A percentile compares a stretch with the other conserved stretches of the same genome.
Conservation (phyloP, 2,113 vertebrate species). For the Siphamia tubifer region DNA sequence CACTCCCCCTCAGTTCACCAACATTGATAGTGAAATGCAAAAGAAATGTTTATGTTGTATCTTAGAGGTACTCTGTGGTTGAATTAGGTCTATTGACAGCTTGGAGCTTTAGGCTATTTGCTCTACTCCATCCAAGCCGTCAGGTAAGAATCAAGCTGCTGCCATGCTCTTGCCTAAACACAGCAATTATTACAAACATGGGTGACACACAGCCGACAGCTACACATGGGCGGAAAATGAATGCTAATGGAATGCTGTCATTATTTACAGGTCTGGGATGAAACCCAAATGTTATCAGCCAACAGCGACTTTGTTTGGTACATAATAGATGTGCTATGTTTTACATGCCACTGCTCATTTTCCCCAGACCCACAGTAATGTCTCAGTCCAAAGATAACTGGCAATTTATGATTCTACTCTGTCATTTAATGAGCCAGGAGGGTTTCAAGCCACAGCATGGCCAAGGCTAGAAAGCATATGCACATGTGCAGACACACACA, state of each 20-base stretch:
- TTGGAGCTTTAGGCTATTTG: constrained; percentile 50
- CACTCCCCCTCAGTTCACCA: constrained; percentile 8
- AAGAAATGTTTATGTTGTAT: constrained; percentile 33
- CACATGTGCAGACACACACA: neutral
- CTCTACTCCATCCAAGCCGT: constrained; percentile 44
- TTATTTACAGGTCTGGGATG: constrained; percentile 75
- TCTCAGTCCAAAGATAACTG: constrained; percentile 75
- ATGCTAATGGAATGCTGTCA: constrained; percentile 75
- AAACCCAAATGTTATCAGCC: constrained; percentile 72
- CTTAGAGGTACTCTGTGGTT: constrained; percentile 4
- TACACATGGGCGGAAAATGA: constrained; percentile 60
- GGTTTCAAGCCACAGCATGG: constrained; percentile 61
- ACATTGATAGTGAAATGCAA: constrained; percentile 3
- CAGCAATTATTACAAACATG: constrained; percentile 73
- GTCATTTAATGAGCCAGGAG: constrained; percentile 69
- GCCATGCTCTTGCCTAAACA: constrained; percentile 57
- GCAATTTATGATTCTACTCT: constrained; percentile 72
- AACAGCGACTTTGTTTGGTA: constrained; percentile 65
- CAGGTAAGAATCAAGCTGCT: constrained; percentile 50
- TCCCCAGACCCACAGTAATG: constrained; percentile 56
- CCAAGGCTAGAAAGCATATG: constrained; percentile 12
- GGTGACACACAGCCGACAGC: constrained; percentile 65
- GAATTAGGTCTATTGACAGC: constrained; percentile 46
- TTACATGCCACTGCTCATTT: constrained; percentile 76
- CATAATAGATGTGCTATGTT: constrained; percentile 78